These are phyloP conservation scores for Trypoxylon attenuatum DNA, from an alignment of 2,888 invertebrate genomes.

Conservation along the genomic window DNA sequence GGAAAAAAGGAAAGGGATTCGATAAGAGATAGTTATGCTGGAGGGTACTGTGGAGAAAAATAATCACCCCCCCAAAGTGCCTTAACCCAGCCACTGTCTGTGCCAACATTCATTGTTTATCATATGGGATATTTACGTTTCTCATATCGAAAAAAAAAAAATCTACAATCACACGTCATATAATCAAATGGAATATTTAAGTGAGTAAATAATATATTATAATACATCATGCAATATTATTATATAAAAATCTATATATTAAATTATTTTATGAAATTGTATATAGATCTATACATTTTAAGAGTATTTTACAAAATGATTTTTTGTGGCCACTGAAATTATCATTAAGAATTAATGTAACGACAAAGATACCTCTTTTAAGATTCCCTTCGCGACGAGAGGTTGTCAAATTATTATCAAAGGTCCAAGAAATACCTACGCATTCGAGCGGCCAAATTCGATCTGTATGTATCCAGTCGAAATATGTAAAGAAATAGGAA, in stretches of 20 bases:
- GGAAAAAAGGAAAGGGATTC: conserved; percentile 32
- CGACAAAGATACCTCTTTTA: conserved; percentile 24
- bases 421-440: conserved; percentile 50
- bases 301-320: conserved; percentile 65
- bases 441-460: conserved; percentile 40
- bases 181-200: conserved; percentile 65
- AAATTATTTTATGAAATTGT: conserved; percentile 70
- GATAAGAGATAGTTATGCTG: conserved; percentile 64
- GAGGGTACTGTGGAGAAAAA: conserved; percentile 66
- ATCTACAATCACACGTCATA: conserved; percentile 60
- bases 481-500: background rate
- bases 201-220: conserved; percentile 63
- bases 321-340: conserved; percentile 58
- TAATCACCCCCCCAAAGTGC: conserved; percentile 71
- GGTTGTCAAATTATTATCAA: conserved; percentile 54
- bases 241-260: conserved; percentile 55
- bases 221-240: conserved; percentile 58
- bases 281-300: conserved; percentile 67
- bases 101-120: conserved; percentile 68
- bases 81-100: conserved; percentile 72
- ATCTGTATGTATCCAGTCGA: conserved; percentile 3
- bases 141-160: conserved; percentile 52
- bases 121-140: conserved; percentile 48
- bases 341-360: conserved; percentile 40
- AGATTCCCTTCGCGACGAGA: too few relatives aligned